Evolutionary conservation across 2,888 invertebrate genomes (phyloP), one percentile per base, ranked within the genome.

Genomic region (Watsonalla binaria): DNA sequence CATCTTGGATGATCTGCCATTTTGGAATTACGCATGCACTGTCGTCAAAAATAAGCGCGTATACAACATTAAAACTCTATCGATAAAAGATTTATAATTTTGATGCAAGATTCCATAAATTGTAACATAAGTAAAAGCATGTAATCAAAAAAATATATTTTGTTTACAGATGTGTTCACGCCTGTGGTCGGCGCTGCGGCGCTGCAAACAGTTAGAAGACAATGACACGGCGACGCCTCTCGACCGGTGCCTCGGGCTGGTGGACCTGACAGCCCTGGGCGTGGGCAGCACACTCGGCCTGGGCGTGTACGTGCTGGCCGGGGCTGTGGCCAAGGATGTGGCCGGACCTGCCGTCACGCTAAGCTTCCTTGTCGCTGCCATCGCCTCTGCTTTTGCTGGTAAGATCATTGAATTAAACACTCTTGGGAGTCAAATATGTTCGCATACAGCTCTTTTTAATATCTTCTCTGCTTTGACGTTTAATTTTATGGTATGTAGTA

Each of bases 261-360:
- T 96, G 37, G 98, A 98, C 85, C 91, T 98, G 51, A 97, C 97
- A 0, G 95, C 96, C 0, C 89, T 98, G 34, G 98, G 95, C 0
- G 95, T 97, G 42, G 97, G 97, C 57, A 94, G 96, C 59, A 97
- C 97, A 0, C 93, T 99, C 11, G 99, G 99, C 0, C 92, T 98
- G 35, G 99, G 99, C 0, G 98, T 98, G 11, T 99, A 99, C 80
- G 98, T 99, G 49, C 90, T 99, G 58, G 98, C 97, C 6, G 98
- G 98, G 0, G 93, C 95, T 8, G 97, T 98, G 5, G 97, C 98
- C 8, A 95, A 94, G 75, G 93, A 94, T 46, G 94, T 94, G 4
- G 96, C 98, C 0, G 99, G 99, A 0, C 99, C 99, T 0, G 97
- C 97, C 0, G 97, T 98, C 1, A 95, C 96, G 6, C 74, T 99